These are phyloP conservation scores for Hyposoter didymator DNA, from an alignment of 2,888 invertebrate genomes.

Conservation along the genomic window DNA sequence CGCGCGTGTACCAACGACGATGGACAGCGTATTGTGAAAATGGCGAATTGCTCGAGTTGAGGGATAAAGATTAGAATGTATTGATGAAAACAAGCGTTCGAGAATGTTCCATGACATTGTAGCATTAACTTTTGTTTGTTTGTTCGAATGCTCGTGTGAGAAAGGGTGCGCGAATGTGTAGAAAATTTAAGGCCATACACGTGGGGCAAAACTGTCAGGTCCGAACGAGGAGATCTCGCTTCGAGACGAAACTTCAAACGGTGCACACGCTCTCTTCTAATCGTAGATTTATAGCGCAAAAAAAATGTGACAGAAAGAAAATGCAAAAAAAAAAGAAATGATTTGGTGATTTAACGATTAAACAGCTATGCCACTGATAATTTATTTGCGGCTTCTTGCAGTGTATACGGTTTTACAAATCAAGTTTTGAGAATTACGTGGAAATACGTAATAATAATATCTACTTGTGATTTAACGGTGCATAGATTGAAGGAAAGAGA, in stretches of 20 bases:
- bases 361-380: constrained; percentile 74
- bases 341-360: constrained; percentile 57
- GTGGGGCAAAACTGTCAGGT: constrained; percentile 37
- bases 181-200: constrained; percentile 47
- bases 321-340: constrained; percentile 41
- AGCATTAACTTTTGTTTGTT: constrained; percentile 71
- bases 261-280: constrained; percentile 46
- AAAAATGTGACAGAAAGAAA: constrained; percentile 37
- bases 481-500: constrained; percentile 45
- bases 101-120: constrained; percentile 81
- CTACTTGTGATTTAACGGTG: constrained; percentile 66
- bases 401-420: constrained; percentile 72
- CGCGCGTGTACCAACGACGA: constrained; percentile 38
- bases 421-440: constrained; percentile 49
- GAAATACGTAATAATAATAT: constrained; percentile 61
- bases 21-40: constrained; percentile 72
- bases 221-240: background rate
- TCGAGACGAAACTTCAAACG: constrained; percentile 7
- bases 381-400: constrained; percentile 74
- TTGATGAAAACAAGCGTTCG: constrained; percentile 46
- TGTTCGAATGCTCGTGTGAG: constrained; percentile 55
- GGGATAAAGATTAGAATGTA: constrained; percentile 32
- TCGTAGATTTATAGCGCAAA: constrained; percentile 51
- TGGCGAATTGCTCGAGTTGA: constrained; percentile 72
- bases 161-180: constrained; percentile 41